These are phyloP conservation scores for Tetragonula carbonaria DNA, from an alignment of 2,888 invertebrate species.

Conservation along the genomic window DNA sequence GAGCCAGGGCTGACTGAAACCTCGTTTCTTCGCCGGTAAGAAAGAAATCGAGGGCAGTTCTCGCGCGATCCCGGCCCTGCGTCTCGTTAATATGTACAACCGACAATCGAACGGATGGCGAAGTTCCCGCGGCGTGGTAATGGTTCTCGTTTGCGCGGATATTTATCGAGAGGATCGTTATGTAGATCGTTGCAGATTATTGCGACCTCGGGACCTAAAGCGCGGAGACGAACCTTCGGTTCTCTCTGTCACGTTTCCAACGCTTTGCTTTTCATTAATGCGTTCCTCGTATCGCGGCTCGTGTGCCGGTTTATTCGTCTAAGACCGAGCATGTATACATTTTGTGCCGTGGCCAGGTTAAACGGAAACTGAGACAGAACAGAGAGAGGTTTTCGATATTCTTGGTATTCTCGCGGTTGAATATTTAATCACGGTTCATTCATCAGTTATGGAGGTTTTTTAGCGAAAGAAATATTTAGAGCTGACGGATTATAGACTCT, in stretches of 20 bases:
- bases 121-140: conserved; percentile 59
- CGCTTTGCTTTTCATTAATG: neutral
- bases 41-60: conserved; percentile 63
- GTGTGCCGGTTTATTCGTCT: neutral
- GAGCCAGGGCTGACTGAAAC: conserved; percentile 29
- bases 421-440: neutral
- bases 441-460: neutral
- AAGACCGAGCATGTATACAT: neutral
- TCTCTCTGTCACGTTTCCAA: neutral
- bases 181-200: conserved; percentile 47
- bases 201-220: conserved; percentile 8
- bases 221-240: neutral
- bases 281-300: neutral
- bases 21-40: conserved; percentile 52
- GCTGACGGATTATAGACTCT: no score
- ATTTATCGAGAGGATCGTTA: conserved; percentile 53
- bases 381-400: neutral
- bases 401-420: neutral
- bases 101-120: conserved; percentile 45
- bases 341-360: neutral
- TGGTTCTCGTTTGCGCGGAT: conserved; percentile 53
- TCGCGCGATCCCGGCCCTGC: conserved; percentile 38
- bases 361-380: neutral
- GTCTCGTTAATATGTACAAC: conserved; percentile 59
- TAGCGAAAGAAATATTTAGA: neutral